Conservation (phyloP, 2,888 invertebrate genomes). For the Labia minor region DNA sequence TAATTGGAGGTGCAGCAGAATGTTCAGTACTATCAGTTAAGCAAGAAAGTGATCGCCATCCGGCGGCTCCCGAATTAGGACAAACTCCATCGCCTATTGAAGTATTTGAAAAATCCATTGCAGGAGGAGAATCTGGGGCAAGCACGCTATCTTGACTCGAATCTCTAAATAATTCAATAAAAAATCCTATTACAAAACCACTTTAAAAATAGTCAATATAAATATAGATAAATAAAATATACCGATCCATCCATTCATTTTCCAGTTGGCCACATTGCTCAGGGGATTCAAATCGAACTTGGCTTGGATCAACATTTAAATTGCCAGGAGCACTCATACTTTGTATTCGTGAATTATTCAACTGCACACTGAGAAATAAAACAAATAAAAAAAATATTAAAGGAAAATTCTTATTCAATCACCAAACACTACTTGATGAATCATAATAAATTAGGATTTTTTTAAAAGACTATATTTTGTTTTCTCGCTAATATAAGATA, state of each 20-base stretch:
- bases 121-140: slow-evolving; percentile 34
- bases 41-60: slow-evolving; percentile 73
- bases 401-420: no score
- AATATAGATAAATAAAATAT: background rate
- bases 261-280: background rate
- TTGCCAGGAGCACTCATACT: slow-evolving; percentile 82
- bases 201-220: background rate
- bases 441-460: no score
- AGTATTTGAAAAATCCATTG: slow-evolving; percentile 41
- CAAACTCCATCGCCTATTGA: slow-evolving; percentile 36
- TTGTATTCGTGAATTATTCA: slow-evolving; percentile 59
- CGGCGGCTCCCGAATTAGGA: slow-evolving; percentile 41
- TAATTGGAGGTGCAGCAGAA: slow-evolving; percentile 62
- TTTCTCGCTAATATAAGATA: no score
- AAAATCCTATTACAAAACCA: background rate
- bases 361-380: slow-evolving; percentile 44
- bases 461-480: no score
- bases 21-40: slow-evolving; percentile 84
- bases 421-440: no score
- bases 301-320: slow-evolving; percentile 61
- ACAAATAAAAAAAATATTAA: slow-evolving; percentile 22
- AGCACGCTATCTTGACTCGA: slow-evolving; percentile 40
- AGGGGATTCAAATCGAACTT: slow-evolving; percentile 49
- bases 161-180: slow-evolving; percentile 24
- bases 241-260: background rate